These are phyloP conservation scores for Thomomys bottae DNA, from an alignment of 2,113 vertebrate species.

Conservation along the genomic window DNA sequence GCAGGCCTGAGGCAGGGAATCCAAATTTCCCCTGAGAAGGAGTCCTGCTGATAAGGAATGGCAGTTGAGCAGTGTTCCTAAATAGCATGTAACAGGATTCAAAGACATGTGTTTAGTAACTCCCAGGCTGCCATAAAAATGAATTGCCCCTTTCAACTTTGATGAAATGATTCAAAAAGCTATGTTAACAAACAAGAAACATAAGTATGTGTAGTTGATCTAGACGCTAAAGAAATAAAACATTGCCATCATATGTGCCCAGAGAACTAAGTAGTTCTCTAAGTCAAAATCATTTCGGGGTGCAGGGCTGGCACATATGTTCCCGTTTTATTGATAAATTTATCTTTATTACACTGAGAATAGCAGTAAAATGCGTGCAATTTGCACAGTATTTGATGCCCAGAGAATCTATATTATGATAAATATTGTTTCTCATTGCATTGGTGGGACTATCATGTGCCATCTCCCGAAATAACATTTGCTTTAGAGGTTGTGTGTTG, in stretches of 20 bases:
- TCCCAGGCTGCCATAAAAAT: not conserved
- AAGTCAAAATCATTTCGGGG: conserved; percentile 53
- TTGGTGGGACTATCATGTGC: conserved; percentile 26
- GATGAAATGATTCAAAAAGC: conserved; percentile 30
- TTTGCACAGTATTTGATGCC: conserved; percentile 41
- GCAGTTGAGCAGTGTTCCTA: not conserved
- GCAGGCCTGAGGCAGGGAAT: not conserved
- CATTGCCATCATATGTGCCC: not conserved
- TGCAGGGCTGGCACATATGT: not conserved
- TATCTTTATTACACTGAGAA: conserved; percentile 66
- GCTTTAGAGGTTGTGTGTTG: conserved; percentile 48
- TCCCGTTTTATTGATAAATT: conserved; percentile 62
- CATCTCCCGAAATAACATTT: conserved; percentile 56
- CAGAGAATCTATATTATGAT: conserved; percentile 52
- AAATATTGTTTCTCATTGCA: conserved; percentile 34
- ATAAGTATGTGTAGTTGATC: not conserved
- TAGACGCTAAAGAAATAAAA: conserved; percentile 43
- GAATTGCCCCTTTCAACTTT: conserved; percentile 1
- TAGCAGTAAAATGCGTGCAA: conserved; percentile 50
- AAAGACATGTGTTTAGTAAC: not conserved
- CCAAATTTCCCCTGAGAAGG: not conserved
- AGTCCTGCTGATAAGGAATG: not conserved
- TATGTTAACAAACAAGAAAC: conserved; percentile 35
- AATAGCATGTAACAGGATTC: not conserved
- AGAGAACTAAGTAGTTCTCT: conserved; percentile 39